Conservation (phyloP, 1,140 invertebrate genomes). For the Caenorhabditis brenneri region DNA sequence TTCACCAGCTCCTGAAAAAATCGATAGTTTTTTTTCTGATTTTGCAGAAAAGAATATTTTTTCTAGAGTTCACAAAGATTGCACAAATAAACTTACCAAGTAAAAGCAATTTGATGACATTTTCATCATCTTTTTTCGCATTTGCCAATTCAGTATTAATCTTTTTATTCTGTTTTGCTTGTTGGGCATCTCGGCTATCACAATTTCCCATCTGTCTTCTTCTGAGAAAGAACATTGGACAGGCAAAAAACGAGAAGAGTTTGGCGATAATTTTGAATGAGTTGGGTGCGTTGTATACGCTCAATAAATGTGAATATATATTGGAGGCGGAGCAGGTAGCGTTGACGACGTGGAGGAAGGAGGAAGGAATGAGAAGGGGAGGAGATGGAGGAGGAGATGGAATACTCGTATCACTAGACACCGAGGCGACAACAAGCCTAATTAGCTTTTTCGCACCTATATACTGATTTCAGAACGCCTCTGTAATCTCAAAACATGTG, state of each 20-base stretch:
- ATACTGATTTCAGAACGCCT: background rate
- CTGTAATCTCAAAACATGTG: background rate
- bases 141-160: constrained; percentile 33
- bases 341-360: background rate
- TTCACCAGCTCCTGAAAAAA: constrained; percentile 80
- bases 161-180: constrained; percentile 24
- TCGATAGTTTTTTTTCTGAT: background rate
- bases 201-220: constrained; percentile 47
- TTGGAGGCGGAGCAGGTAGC: background rate
- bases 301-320: background rate
- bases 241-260: background rate
- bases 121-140: constrained; percentile 41
- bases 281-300: background rate
- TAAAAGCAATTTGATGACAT: constrained; percentile 46
- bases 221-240: background rate
- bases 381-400: background rate
- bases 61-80: no score
- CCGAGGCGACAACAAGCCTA: background rate
- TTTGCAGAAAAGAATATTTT: no score
- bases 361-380: background rate
- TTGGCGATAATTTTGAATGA: background rate
- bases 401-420: background rate
- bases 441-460: background rate
- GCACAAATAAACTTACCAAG: constrained; percentile 47
- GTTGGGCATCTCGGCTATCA: constrained; percentile 24